Evolutionary conservation across 2,113 vertebrate genomes (phyloP), one percentile per base, ranked within the genome.

Genomic region (Mormyrus iriodes): DNA sequence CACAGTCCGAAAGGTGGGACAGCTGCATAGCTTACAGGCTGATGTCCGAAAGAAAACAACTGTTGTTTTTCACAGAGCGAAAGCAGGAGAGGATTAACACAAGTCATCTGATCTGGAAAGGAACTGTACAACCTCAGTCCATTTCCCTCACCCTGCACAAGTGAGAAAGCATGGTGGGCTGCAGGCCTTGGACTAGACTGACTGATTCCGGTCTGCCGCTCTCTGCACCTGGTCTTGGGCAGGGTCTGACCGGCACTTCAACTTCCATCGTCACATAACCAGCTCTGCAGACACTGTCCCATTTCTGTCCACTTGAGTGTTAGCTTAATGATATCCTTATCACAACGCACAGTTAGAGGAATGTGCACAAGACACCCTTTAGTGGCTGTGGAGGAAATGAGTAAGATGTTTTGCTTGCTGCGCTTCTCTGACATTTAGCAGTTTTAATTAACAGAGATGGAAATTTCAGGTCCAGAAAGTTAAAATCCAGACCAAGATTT

Each of bases 161-260:
- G 46, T 12, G 51, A 17, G 39, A 42, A 24, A 58, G 51, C 1
- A 7, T 0, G 5, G 8, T 2, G 6, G 86, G 53, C 24, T 27
- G n/a, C 17, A 17, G 55, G 3, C 21, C 92, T 86, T 86, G 87
- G 91, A 92, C 90, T 85, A 69, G 88, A 44, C 89, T 39, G 88
- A 89, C 91, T 51, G 90, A 91, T 90, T 91, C 21, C 27, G 42
- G 21, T 42, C 79, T 31, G 0, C 31, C 48, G 27, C 61, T 83
- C 49, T 21, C 52, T 44, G 73, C 51, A 84, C 31, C 88, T 89
- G 49, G 65, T 76, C 46, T 9, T 79, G 69, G 88, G 76, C 21
- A 7, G 19, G 35, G 76, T 27, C 51, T 3, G 1, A 52, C 90
- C 76, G 9, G 19, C 85, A 46, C 27, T 85, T 61, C 24, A 44